Evolutionary conservation across 1,140 invertebrate species (phyloP).

Genomic region (Goniozus legneri): DNA sequence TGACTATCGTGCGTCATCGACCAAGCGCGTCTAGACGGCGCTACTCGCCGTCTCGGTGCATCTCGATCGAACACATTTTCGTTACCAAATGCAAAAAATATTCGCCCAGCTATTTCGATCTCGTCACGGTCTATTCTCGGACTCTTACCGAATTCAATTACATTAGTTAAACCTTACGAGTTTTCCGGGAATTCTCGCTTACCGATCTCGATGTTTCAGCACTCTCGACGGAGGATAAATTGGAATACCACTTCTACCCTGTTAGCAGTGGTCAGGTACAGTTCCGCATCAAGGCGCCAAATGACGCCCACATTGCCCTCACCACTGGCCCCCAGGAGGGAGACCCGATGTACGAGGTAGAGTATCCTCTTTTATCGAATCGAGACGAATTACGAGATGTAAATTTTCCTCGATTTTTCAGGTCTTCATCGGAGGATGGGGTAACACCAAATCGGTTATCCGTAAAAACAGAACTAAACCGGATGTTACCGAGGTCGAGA

Average conservation of each 20-base stretch:
- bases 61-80: neutral
- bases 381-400: neutral
- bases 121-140: too few relatives aligned
- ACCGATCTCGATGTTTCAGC: slow-evolving; percentile 54
- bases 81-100: neutral
- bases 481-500: slow-evolving; percentile 70
- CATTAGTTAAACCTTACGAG: neutral
- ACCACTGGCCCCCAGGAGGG: slow-evolving; percentile 63
- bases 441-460: slow-evolving; percentile 78
- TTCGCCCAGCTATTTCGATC: neutral
- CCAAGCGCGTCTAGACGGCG: neutral
- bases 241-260: slow-evolving; percentile 77
- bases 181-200: neutral
- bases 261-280: slow-evolving; percentile 63
- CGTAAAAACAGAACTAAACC: slow-evolving; percentile 75
- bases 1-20: neutral
- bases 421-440: slow-evolving; percentile 82
- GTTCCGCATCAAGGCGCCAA: slow-evolving; percentile 70
- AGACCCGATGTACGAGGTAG: slow-evolving; percentile 73
- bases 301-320: slow-evolving; percentile 79
- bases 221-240: slow-evolving; percentile 72
- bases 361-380: too few relatives aligned
- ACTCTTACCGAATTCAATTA: too few relatives aligned
- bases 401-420: slow-evolving; percentile 30
- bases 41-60: neutral